Conservation (phyloP, 2,888 invertebrate genomes). For the Plusia festucae region DNA sequence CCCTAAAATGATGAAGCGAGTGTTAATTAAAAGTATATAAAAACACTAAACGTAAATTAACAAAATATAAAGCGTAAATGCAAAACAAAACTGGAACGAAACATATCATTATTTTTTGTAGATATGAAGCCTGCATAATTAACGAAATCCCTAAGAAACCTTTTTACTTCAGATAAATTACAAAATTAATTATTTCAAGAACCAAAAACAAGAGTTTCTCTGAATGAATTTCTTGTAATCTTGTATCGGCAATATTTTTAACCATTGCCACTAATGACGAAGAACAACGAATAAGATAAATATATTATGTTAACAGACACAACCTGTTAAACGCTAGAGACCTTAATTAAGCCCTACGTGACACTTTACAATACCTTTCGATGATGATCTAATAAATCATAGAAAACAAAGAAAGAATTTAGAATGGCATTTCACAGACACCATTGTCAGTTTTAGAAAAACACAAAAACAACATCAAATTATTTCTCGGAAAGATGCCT, state of each 20-base stretch:
- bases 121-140: not conserved
- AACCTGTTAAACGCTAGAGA: too few relatives aligned
- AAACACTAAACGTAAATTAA: not conserved
- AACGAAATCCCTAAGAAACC: not conserved
- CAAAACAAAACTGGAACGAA: not conserved
- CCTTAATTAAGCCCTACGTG: too few relatives aligned
- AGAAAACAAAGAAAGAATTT: too few relatives aligned
- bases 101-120: not conserved
- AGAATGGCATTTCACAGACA: too few relatives aligned
- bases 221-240: not conserved
- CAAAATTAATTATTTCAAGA: not conserved
- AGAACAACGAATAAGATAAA: too few relatives aligned
- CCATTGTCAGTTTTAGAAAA: conserved; percentile 19
- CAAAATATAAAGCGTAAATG: not conserved
- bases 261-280: too few relatives aligned
- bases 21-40: too few relatives aligned
- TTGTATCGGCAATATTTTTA: not conserved
- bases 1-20: too few relatives aligned
- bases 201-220: not conserved
- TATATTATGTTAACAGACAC: too few relatives aligned
- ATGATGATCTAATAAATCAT: too few relatives aligned
- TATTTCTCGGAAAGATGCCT: conserved; percentile 40
- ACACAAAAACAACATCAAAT: conserved; percentile 33
- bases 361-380: too few relatives aligned
- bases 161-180: not conserved